A percentile compares a stretch with the other conserved stretches of the same genome.
phyloP scores from a whole-genome alignment of 2,113 vertebrate genomes.

The Chaetops frenatus region DNA sequence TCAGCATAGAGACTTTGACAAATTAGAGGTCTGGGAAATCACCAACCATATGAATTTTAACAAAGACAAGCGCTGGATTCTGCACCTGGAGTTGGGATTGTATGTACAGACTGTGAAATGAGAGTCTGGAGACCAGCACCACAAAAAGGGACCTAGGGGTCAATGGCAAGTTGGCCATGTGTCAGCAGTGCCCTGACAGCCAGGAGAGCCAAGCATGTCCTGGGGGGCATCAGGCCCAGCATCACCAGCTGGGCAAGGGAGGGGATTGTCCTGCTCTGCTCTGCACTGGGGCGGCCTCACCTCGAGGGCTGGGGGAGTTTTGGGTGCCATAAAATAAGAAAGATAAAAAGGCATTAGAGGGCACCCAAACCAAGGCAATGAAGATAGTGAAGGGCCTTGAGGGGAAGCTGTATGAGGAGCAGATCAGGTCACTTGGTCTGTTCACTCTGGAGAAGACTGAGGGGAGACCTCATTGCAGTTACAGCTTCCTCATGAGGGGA shows the following conservation, averaged over 20 bases:
- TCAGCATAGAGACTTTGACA: background rate
- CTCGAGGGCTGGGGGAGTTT: rapidly evolving
- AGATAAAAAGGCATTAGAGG: background rate
- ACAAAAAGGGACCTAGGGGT: background rate
- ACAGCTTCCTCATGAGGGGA: background rate
- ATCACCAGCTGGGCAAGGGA: rapidly evolving
- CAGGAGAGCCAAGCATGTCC: rapidly evolving
- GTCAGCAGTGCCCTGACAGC: background rate
- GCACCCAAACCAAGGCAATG: rapidly evolving
- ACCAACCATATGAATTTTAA: background rate
- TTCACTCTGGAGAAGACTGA: background rate
- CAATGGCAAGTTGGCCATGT: background rate
- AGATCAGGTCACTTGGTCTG: background rate
- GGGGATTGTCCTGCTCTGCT: background rate
- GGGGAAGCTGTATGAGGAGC: background rate
- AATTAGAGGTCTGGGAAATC: background rate
- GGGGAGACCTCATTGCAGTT: background rate
- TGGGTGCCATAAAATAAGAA: rapidly evolving
- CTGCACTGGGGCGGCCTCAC: rapidly evolving
- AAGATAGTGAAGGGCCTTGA: background rate
- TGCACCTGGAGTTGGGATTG: background rate
- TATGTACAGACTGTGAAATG: rapidly evolving
- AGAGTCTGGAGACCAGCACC: background rate
- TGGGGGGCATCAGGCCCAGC: background rate
- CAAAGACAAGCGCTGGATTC: background rate